phyloP scores from a whole-genome alignment of 2,113 vertebrate genomes.

The Thamnophis sirtalis region DNA sequence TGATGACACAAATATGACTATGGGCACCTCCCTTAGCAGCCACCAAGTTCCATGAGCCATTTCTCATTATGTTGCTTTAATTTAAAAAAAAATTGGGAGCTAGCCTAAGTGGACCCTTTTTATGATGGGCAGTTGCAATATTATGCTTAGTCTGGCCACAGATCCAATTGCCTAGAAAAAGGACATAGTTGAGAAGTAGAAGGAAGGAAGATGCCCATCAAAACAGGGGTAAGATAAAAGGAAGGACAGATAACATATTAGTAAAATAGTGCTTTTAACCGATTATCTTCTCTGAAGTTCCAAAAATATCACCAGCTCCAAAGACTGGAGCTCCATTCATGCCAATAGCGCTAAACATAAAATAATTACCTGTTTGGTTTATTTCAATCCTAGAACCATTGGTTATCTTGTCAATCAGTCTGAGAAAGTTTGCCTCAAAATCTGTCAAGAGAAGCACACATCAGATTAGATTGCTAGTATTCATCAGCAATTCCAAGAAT shows the following conservation, averaged over 20 bases:
- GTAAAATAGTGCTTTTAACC: not conserved
- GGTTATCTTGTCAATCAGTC: conserved; percentile 93
- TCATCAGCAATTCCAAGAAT: not conserved
- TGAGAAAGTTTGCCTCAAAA: conserved; percentile 96
- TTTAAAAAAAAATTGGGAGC: not conserved
- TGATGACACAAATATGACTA: not conserved
- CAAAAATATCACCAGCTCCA: not conserved
- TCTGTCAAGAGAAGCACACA: conserved; percentile 66
- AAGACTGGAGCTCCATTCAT: not conserved
- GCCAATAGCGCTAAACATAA: not conserved
- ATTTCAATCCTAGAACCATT: conserved; percentile 96
- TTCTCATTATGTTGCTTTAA: not conserved
- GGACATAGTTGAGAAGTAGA: not conserved
- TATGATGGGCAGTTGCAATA: not conserved
- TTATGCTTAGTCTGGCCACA: not conserved
- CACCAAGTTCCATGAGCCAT: not conserved
- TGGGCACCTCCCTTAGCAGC: not conserved
- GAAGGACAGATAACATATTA: not conserved
- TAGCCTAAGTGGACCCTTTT: not conserved
- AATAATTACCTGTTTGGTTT: conserved; percentile 88
- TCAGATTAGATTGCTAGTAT: not conserved
- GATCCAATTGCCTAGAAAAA: not conserved
- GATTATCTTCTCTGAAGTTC: not conserved
- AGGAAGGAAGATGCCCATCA: not conserved
- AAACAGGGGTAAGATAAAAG: not conserved